A percentile compares a stretch with the other conserved stretches of the same genome.
Conservation (phyloP, 1,140 invertebrate species). For the Tenebrio molitor region DNA sequence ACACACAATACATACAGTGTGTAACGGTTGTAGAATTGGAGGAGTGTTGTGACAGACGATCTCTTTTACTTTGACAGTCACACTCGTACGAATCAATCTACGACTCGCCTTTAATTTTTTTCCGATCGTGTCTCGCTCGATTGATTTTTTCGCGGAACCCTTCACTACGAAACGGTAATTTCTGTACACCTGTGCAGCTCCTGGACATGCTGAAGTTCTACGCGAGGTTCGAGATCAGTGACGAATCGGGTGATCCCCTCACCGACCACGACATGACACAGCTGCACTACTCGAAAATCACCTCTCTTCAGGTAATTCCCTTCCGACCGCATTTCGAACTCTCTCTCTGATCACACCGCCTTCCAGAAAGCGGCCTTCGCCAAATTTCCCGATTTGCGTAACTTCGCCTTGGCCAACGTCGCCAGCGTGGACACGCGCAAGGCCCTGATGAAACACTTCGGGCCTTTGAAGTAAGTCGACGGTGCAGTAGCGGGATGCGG, state of each 20-base stretch:
- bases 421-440: constrained; percentile 93
- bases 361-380: constrained; percentile 92
- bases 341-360: constrained; percentile 24
- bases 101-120: too few species aligned
- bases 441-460: constrained; percentile 89
- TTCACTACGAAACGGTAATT: constrained; percentile 48
- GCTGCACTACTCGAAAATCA: constrained; percentile 93
- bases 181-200: constrained; percentile 81
- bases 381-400: constrained; percentile 88
- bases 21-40: too few species aligned
- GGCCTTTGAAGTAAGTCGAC: constrained; percentile 77
- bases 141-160: too few species aligned
- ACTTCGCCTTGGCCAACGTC: constrained; percentile 94
- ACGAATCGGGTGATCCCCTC: constrained; percentile 94
- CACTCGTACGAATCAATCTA: too few species aligned
- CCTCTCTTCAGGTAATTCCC: constrained; percentile 82
- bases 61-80: too few species aligned
- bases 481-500: too few species aligned
- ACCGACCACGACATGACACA: constrained; percentile 95
- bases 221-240: constrained; percentile 97
- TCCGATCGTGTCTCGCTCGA: too few species aligned
- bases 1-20: too few species aligned
- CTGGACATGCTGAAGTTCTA: constrained; percentile 98
- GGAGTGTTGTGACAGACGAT: too few species aligned
- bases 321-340: constrained; percentile 19